Evolutionary conservation across 2,888 invertebrate species (phyloP).

Genomic region (Hypolimnas misippus): DNA sequence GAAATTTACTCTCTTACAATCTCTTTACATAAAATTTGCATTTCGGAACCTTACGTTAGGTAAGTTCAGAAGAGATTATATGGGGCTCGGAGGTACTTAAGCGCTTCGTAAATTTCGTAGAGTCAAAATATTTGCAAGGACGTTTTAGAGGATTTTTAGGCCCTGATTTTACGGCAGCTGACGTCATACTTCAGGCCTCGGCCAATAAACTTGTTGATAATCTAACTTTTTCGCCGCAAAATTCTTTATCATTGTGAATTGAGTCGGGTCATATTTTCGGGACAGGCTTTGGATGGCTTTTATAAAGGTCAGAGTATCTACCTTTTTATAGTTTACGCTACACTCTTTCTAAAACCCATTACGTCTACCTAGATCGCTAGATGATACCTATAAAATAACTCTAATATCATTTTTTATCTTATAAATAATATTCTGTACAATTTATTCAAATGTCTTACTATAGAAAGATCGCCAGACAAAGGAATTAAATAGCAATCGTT

Average conservation of each 20-base stretch:
- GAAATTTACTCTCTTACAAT: conserved; percentile 62
- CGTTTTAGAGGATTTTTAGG: conserved; percentile 19
- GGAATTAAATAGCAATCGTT: not conserved
- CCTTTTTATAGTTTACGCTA: conserved; percentile 22
- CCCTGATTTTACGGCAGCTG: conserved; percentile 25
- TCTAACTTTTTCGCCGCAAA: conserved; percentile 33
- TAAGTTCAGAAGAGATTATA: conserved; percentile 65
- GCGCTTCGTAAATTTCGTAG: conserved; percentile 52
- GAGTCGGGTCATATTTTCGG: conserved; percentile 13
- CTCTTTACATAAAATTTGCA: conserved; percentile 80
- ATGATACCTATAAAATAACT: conserved; percentile 3
- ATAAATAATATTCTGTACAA: conserved; percentile 4
- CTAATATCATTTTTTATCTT: not conserved
- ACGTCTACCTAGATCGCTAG: conserved; percentile 8
- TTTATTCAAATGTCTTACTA: not conserved
- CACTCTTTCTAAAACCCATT: conserved; percentile 17
- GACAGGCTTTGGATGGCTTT: conserved; percentile 9
- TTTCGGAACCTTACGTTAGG: conserved; percentile 69
- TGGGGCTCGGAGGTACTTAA: conserved; percentile 53
- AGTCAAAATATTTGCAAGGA: conserved; percentile 51
- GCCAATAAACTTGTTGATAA: conserved; percentile 35
- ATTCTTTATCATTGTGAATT: conserved; percentile 26
- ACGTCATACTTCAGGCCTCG: conserved; percentile 32
- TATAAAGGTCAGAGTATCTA: conserved; percentile 23
- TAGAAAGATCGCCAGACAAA: not conserved